phyloP scores from a whole-genome alignment of 2,888 invertebrate species.

The Scaptomyza reducta region DNA sequence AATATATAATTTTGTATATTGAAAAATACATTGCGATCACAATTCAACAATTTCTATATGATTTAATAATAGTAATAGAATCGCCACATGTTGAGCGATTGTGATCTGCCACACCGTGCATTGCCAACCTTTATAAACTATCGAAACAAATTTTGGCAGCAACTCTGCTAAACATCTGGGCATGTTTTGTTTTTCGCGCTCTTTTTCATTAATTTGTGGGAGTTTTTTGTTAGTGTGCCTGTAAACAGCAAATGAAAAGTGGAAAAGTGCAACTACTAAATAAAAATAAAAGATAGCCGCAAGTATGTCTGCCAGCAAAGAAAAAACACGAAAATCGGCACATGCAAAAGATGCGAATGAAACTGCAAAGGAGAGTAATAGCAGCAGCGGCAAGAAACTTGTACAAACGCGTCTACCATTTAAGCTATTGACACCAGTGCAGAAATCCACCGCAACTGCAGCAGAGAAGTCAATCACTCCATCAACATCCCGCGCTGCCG shows the following conservation, averaged over 20 bases:
- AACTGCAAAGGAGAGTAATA: slow-evolving; percentile 29
- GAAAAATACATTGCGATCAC: not conserved
- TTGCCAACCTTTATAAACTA: slow-evolving; percentile 27
- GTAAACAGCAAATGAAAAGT: not conserved
- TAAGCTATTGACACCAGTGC: slow-evolving; percentile 84
- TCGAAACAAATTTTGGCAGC: not conserved
- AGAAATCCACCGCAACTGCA: slow-evolving; percentile 35
- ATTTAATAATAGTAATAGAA: too few relatives aligned
- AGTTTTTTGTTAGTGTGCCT: slow-evolving; percentile 7
- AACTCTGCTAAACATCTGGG: slow-evolving; percentile 34
- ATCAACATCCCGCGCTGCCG: not conserved
- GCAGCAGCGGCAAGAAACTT: slow-evolving; percentile 85
- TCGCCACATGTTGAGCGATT: not conserved
- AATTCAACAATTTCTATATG: not conserved
- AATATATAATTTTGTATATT: not conserved
- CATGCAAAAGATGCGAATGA: slow-evolving; percentile 44
- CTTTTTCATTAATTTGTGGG: slow-evolving; percentile 34
- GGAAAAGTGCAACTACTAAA: not conserved
- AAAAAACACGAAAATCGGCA: slow-evolving; percentile 58
- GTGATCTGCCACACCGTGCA: not conserved
- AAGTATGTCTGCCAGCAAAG: slow-evolving; percentile 51
- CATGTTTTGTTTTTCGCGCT: slow-evolving; percentile 48
- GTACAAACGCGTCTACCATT: slow-evolving; percentile 88
- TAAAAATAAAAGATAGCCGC: slow-evolving; percentile 1
- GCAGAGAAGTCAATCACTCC: slow-evolving; percentile 14